Evolutionary conservation across 1,140 invertebrate species (phyloP).

Genomic region (Drosophila mojavensis): DNA sequence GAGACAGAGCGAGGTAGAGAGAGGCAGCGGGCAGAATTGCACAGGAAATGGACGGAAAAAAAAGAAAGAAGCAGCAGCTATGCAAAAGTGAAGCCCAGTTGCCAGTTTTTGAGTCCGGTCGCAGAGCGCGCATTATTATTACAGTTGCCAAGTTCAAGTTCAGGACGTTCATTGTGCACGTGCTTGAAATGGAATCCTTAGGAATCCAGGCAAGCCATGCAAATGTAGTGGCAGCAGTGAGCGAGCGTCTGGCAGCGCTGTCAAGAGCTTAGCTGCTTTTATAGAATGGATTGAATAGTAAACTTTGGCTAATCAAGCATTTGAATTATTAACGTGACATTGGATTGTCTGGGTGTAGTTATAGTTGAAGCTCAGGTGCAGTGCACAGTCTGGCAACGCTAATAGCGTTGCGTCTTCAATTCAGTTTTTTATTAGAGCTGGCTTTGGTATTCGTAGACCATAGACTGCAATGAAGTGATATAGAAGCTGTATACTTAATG

Average conservation of each 20-base stretch:
- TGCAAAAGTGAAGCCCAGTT: conserved; percentile 30
- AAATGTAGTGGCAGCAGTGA: background rate
- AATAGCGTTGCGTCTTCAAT: background rate
- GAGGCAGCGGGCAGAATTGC: conserved; percentile 10
- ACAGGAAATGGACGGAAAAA: conserved; percentile 31
- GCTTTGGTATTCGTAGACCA: too few species aligned
- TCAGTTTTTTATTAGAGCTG: background rate
- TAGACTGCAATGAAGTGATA: too few species aligned
- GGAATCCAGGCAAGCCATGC: background rate
- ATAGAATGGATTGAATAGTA: background rate
- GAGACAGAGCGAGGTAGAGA: conserved; percentile 3
- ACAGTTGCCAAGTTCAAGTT: conserved; percentile 78
- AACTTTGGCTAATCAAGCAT: background rate
- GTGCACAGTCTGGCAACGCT: conserved; percentile 4
- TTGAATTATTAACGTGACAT: background rate
- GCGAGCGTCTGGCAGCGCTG: too few species aligned
- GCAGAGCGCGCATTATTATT: conserved; percentile 49
- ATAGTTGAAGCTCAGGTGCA: background rate
- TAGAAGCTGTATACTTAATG: too few species aligned
- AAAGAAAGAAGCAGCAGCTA: conserved; percentile 32
- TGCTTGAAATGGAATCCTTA: conserved; percentile 61
- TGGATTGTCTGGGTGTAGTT: background rate
- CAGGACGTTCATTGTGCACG: conserved; percentile 43
- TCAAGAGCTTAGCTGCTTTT: too few species aligned
- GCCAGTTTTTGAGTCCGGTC: conserved; percentile 40